A percentile compares a stretch with the other conserved stretches of the same genome.
These are phyloP conservation scores for Cylindroiulus punctatus DNA, from an alignment of 2,888 invertebrate genomes.

Conservation along the genomic window DNA sequence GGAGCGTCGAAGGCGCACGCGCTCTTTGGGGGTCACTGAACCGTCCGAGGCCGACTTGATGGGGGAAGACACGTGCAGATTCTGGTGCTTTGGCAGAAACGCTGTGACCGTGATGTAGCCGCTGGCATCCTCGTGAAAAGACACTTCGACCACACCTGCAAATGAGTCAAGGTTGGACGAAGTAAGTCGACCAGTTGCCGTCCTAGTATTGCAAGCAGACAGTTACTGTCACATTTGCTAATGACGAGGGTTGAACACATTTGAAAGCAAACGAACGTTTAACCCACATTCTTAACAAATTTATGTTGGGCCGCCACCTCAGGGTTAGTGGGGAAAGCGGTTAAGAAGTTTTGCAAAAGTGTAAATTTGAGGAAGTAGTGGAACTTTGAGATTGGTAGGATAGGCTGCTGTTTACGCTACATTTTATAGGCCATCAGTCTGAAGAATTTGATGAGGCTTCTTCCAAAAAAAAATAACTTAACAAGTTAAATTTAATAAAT, in stretches of 20 bases:
- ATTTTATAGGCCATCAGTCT: no score
- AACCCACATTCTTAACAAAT: slow-evolving; percentile 3
- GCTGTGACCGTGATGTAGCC: slow-evolving; percentile 69
- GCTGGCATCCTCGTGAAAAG: slow-evolving; percentile 67
- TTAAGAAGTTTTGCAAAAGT: not conserved
- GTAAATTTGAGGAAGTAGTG: not conserved
- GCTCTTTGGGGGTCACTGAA: slow-evolving; percentile 58
- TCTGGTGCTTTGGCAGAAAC: slow-evolving; percentile 63
- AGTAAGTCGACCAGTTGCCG: not conserved
- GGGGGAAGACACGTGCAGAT: not conserved
- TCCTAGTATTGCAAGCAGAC: not conserved
- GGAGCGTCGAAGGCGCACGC: slow-evolving; percentile 65
- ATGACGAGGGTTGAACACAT: not conserved
- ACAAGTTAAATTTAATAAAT: no score
- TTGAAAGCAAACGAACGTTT: not conserved
- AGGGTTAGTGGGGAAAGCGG: not conserved
- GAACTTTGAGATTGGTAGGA: not conserved
- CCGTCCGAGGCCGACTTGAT: not conserved
- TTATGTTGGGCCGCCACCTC: slow-evolving; percentile 7
- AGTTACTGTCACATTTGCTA: not conserved
- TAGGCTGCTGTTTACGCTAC: no score
- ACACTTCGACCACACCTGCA: slow-evolving; percentile 63
- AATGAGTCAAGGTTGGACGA: slow-evolving; percentile 32
- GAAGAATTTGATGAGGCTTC: no score
- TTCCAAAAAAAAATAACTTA: no score